These are phyloP conservation scores for Dipodomys merriami DNA, from an alignment of 2,113 vertebrate genomes.

Conservation along the genomic window DNA sequence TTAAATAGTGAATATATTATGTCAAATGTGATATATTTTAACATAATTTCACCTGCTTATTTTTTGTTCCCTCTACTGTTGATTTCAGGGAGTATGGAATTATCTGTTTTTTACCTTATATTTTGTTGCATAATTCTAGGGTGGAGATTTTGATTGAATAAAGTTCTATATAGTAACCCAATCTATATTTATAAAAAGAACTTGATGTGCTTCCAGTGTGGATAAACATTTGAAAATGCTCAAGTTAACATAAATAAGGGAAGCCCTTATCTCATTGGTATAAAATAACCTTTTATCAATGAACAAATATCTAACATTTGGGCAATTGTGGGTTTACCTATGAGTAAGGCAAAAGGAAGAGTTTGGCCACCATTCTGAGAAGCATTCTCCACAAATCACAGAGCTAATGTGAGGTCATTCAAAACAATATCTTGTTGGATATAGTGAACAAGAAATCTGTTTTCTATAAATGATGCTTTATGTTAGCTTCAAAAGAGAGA, in stretches of 20 bases:
- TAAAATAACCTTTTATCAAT: neutral
- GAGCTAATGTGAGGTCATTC: conserved; percentile 58
- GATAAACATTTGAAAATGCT: neutral
- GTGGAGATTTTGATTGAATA: neutral
- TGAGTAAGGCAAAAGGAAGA: conserved; percentile 35
- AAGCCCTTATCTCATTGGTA: neutral
- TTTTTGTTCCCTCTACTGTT: neutral
- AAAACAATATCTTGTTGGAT: conserved; percentile 71
- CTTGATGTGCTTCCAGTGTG: neutral
- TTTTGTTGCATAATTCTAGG: neutral
- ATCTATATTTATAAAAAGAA: neutral
- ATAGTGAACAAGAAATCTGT: conserved; percentile 58
- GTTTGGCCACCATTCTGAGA: neutral
- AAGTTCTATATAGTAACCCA: neutral
- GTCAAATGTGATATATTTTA: neutral
- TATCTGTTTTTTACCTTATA: neutral
- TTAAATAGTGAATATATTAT: neutral
- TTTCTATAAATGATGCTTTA: conserved; percentile 51
- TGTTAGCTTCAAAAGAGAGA: conserved; percentile 42
- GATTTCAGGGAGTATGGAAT: neutral
- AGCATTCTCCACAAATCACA: conserved; percentile 51
- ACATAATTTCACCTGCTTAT: neutral
- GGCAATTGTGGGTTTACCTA: neutral
- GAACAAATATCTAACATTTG: neutral
- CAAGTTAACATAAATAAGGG: neutral